phyloP scores from a whole-genome alignment of 2,888 invertebrate genomes.

The Blera fallax region DNA sequence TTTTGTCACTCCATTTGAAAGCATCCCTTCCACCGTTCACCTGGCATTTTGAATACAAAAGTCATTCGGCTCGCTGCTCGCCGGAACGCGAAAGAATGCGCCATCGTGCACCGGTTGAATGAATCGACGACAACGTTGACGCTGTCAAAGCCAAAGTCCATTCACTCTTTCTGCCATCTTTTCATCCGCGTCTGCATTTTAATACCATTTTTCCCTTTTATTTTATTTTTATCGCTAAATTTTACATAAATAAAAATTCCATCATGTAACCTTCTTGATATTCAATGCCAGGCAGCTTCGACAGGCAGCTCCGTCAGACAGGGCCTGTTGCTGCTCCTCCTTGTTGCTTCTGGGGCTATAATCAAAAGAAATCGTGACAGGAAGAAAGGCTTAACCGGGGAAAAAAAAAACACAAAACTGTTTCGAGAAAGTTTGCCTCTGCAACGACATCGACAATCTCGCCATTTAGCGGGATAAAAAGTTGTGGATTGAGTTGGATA shows the following conservation, averaged over 20 bases:
- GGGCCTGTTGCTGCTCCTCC: constrained; percentile 21
- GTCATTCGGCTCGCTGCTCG: background rate
- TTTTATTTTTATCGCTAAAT: constrained; percentile 35
- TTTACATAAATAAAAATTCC: constrained; percentile 51
- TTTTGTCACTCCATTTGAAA: constrained; percentile 15
- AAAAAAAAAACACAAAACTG: too few species aligned
- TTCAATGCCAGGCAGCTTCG: constrained; percentile 44
- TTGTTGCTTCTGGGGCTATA: background rate
- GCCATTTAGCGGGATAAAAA: background rate
- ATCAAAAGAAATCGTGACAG: constrained; percentile 50
- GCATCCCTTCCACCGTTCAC: constrained; percentile 23
- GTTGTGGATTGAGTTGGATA: background rate
- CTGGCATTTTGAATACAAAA: background rate
- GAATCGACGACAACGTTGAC: constrained; percentile 1
- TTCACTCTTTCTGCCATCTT: background rate
- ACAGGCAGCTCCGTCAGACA: background rate
- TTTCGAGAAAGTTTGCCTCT: constrained; percentile 16
- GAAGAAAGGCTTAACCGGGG: constrained; percentile 57
- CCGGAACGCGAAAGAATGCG: constrained; percentile 6
- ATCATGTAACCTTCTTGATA: constrained; percentile 37
- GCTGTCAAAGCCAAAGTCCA: constrained; percentile 8
- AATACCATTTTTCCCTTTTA: background rate
- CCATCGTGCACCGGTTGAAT: constrained; percentile 27
- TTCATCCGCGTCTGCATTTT: background rate
- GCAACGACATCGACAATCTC: background rate